phyloP scores from a whole-genome alignment of 2,888 invertebrate species.

The Ophioninae sp. region DNA sequence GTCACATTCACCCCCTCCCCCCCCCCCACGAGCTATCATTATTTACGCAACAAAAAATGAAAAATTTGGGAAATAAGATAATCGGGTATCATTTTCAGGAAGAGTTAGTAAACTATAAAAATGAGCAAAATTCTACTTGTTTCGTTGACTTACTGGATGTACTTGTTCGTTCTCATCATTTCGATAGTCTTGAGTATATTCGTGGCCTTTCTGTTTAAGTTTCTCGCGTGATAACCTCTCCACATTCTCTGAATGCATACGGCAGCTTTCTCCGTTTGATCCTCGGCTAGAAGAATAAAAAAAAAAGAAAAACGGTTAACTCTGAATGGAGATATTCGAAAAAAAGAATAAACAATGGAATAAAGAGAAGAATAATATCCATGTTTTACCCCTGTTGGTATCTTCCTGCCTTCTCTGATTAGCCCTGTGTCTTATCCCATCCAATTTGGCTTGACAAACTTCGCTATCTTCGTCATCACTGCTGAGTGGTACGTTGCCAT shows the following conservation, averaged over 20 bases:
- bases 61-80: no score
- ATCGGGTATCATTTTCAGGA: no score
- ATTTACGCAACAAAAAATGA: no score
- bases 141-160: constrained; percentile 87
- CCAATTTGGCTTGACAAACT: constrained; percentile 86
- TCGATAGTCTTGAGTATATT: constrained; percentile 87
- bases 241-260: constrained; percentile 93
- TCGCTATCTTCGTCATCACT: constrained; percentile 85
- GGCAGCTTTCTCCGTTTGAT: constrained; percentile 83
- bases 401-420: constrained; percentile 81
- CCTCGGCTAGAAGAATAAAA: constrained; percentile 70
- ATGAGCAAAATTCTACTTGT: constrained; percentile 5
- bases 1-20: no score
- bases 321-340: not conserved
- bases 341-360: not conserved
- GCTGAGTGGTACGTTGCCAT: constrained; percentile 66
- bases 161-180: constrained; percentile 90
- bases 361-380: not conserved
- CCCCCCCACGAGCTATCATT: no score
- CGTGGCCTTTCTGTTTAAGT: constrained; percentile 86
- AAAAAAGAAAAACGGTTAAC: not conserved
- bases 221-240: constrained; percentile 91
- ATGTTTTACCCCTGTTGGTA: constrained; percentile 72
- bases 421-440: constrained; percentile 85
- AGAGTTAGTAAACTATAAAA: not conserved